Evolutionary conservation across 2,888 invertebrate genomes (phyloP).

Genomic region (Stictocephala bisonia): DNA sequence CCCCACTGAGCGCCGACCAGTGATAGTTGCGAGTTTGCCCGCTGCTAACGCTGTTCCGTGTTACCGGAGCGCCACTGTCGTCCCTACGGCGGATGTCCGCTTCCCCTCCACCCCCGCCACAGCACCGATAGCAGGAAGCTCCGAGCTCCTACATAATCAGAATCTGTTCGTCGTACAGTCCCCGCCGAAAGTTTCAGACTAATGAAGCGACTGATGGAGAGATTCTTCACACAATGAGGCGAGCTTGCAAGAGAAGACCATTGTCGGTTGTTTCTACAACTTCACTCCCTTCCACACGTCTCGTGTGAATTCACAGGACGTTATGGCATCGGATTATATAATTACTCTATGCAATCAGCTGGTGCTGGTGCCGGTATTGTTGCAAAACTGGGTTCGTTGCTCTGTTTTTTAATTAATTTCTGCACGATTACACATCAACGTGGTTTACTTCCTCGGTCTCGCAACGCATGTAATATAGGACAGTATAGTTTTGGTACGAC

Average conservation of each 20-base stretch:
- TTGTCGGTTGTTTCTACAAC: background rate
- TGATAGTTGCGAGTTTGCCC: slow-evolving; percentile 33
- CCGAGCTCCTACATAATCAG: slow-evolving; percentile 46
- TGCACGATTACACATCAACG: slow-evolving; percentile 28
- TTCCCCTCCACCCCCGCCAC: slow-evolving; percentile 36
- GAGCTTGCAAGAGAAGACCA: too few relatives aligned
- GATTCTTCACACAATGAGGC: slow-evolving; percentile 26
- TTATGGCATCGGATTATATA: slow-evolving; percentile 37
- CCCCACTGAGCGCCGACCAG: slow-evolving; percentile 17
- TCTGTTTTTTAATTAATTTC: slow-evolving; percentile 37
- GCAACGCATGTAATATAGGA: too few relatives aligned
- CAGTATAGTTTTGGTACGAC: too few relatives aligned
- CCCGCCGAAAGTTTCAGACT: slow-evolving; percentile 22
- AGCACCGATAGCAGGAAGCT: slow-evolving; percentile 37
- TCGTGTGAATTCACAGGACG: slow-evolving; percentile 22
- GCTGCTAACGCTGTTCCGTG: slow-evolving; percentile 27
- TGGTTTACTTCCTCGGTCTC: slow-evolving; percentile 22
- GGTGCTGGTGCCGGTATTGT: slow-evolving; percentile 37
- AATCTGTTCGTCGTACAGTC: slow-evolving; percentile 45
- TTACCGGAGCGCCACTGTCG: slow-evolving; percentile 38
- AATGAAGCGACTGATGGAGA: slow-evolving; percentile 40
- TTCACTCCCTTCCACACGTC: background rate
- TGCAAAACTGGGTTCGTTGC: slow-evolving; percentile 26
- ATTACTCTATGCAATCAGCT: slow-evolving; percentile 18
- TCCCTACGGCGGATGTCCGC: slow-evolving; percentile 43